phyloP scores from a whole-genome alignment of 30 jellyfish, hydroid and myxozoan species.

The Pseudorhiza aurosa region DNA sequence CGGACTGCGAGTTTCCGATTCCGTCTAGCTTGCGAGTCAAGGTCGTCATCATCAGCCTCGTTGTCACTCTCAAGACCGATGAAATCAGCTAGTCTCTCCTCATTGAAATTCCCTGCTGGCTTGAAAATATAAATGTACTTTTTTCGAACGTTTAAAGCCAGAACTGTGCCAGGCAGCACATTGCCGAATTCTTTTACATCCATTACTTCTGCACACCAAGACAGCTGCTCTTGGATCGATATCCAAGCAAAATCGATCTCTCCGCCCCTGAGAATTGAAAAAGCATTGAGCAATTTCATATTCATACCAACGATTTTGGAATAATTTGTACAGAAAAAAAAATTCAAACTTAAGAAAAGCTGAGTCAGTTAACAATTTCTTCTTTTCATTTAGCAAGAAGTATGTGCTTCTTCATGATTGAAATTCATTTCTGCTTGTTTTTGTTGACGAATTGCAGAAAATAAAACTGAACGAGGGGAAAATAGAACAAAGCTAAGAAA shows the following conservation, averaged over 20 bases:
- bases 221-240: slow-evolving; percentile 82
- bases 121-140: slow-evolving; percentile 73
- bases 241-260: slow-evolving; percentile 73
- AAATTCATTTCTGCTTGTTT: no score
- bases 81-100: slow-evolving; percentile 61
- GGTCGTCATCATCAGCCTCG: slow-evolving; percentile 50
- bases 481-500: no score
- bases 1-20: slow-evolving; percentile 50
- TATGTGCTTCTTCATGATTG: no score
- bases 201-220: slow-evolving; percentile 97
- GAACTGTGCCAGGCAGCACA: slow-evolving; percentile 86
- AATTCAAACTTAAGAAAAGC: no score
- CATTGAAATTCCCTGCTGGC: slow-evolving; percentile 38
- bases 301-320: no score
- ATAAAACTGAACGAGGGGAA: no score
- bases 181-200: slow-evolving; percentile 90
- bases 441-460: no score
- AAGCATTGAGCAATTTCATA: background rate
- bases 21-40: slow-evolving; percentile 12
- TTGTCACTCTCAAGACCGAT: slow-evolving; percentile 93
- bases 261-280: slow-evolving; percentile 56
- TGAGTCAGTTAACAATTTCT: no score
- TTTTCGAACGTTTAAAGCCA: slow-evolving; percentile 85
- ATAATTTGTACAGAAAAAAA: no score
- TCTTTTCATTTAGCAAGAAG: no score